A percentile compares a stretch with the other conserved stretches of the same genome.
Evolutionary conservation across 2,888 invertebrate genomes (phyloP).

Genomic region (Notocelia uddmanniana): DNA sequence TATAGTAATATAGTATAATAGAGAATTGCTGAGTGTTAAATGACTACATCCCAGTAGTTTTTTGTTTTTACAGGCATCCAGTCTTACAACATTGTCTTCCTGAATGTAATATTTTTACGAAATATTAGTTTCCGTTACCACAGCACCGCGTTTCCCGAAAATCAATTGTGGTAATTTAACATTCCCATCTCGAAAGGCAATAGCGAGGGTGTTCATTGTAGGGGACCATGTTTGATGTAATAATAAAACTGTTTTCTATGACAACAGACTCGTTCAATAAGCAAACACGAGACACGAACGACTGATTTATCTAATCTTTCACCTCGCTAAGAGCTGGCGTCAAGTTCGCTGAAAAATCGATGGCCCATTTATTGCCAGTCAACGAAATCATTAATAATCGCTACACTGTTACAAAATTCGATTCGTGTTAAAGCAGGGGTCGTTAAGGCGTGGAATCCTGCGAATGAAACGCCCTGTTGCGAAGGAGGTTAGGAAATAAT

Average conservation of each 20-base stretch:
- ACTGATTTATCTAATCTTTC: slow-evolving; percentile 44
- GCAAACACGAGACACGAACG: slow-evolving; percentile 52
- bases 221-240: slow-evolving; percentile 69
- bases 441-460: slow-evolving; percentile 40
- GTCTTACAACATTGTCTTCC: slow-evolving; percentile 11
- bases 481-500: slow-evolving; percentile 41
- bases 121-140: slow-evolving; percentile 4
- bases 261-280: slow-evolving; percentile 56
- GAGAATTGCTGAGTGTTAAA: background rate
- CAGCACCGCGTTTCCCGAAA: slow-evolving; percentile 50
- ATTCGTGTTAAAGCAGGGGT: slow-evolving; percentile 50
- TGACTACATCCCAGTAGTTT: background rate
- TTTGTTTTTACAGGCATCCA: background rate
- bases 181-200: slow-evolving; percentile 60
- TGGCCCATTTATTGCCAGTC: slow-evolving; percentile 42
- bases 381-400: slow-evolving; percentile 39
- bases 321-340: slow-evolving; percentile 28
- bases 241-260: slow-evolving; percentile 70
- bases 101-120: slow-evolving; percentile 14
- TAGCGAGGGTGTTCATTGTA: slow-evolving; percentile 62
- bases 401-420: slow-evolving; percentile 51
- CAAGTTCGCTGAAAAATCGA: slow-evolving; percentile 37
- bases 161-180: slow-evolving; percentile 65
- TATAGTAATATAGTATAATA: too few species aligned
- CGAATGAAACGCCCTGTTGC: slow-evolving; percentile 30